Evolutionary conservation across 2,113 vertebrate genomes (phyloP).

Genomic region (Ageneiosus marmoratus): DNA sequence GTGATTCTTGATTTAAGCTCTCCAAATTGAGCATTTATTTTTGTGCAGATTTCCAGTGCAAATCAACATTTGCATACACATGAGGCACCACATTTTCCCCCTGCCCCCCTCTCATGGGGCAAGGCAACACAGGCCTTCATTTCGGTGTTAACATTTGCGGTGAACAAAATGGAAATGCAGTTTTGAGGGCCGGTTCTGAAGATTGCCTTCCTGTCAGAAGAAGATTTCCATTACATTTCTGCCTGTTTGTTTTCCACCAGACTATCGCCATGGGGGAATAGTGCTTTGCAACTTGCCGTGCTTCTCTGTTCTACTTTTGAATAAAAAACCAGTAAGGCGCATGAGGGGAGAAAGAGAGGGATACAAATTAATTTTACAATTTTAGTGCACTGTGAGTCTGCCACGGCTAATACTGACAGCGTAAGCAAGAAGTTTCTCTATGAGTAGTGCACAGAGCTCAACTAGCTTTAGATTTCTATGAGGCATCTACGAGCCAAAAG

Average conservation of each 20-base stretch:
- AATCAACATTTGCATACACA: slow-evolving; percentile 73
- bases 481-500: background rate
- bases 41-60: slow-evolving; percentile 82
- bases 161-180: slow-evolving; percentile 70
- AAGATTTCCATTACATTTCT: slow-evolving; percentile 74
- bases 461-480: background rate
- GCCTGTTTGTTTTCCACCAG: slow-evolving; percentile 68
- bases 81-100: slow-evolving; percentile 32
- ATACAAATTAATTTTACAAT: slow-evolving; percentile 53
- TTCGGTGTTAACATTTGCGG: slow-evolving; percentile 68
- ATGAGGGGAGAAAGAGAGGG: slow-evolving; percentile 20
- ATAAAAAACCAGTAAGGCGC: slow-evolving; percentile 42
- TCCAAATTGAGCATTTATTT: slow-evolving; percentile 87
- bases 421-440: slow-evolving; percentile 19
- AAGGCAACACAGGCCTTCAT: slow-evolving; percentile 72
- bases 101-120: slow-evolving; percentile 60
- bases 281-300: slow-evolving; percentile 48
- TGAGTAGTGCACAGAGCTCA: background rate
- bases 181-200: slow-evolving; percentile 62
- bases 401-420: slow-evolving; percentile 5
- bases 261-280: slow-evolving; percentile 53
- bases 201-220: slow-evolving; percentile 73
- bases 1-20: slow-evolving; percentile 84
- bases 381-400: slow-evolving; percentile 8
- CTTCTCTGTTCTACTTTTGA: slow-evolving; percentile 40